These are phyloP conservation scores for Parapsyche elsis DNA, from an alignment of 1,140 invertebrate genomes.

Conservation along the genomic window DNA sequence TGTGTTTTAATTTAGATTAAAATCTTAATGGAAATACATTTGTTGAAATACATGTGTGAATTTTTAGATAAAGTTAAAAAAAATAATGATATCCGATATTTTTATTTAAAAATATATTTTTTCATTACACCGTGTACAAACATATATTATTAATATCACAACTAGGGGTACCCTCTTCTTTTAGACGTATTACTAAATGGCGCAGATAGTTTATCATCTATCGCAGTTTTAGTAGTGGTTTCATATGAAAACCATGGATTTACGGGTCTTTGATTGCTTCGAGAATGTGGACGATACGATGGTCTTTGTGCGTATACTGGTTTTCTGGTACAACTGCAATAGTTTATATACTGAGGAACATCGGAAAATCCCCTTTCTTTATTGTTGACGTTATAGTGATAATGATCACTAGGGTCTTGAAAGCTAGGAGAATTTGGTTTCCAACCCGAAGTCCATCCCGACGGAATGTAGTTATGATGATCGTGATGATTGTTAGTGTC, in stretches of 20 bases:
- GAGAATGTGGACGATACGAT: background rate
- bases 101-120: too few relatives aligned
- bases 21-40: too few relatives aligned
- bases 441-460: slow-evolving; percentile 48
- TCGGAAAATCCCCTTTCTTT: slow-evolving; percentile 41
- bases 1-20: too few relatives aligned
- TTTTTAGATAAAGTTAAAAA: too few relatives aligned
- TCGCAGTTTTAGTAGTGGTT: slow-evolving; percentile 39
- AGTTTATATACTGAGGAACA: slow-evolving; percentile 41
- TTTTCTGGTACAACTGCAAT: slow-evolving; percentile 48
- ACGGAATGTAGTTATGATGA: slow-evolving; percentile 37
- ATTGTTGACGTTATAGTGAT: slow-evolving; percentile 48
- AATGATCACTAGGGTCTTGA: slow-evolving; percentile 42
- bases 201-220: slow-evolving; percentile 48
- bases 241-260: slow-evolving; percentile 43
- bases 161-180: background rate
- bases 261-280: background rate
- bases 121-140: background rate
- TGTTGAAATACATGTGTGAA: too few relatives aligned
- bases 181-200: slow-evolving; percentile 38
- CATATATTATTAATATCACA: too few relatives aligned
- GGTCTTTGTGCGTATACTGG: slow-evolving; percentile 38
- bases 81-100: too few relatives aligned
- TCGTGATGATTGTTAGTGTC: background rate
- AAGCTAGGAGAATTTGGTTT: slow-evolving; percentile 17